Evolutionary conservation across 2,888 invertebrate genomes (phyloP), one percentile per base, ranked within the genome.

Genomic region (Drosophila yooni): DNA sequence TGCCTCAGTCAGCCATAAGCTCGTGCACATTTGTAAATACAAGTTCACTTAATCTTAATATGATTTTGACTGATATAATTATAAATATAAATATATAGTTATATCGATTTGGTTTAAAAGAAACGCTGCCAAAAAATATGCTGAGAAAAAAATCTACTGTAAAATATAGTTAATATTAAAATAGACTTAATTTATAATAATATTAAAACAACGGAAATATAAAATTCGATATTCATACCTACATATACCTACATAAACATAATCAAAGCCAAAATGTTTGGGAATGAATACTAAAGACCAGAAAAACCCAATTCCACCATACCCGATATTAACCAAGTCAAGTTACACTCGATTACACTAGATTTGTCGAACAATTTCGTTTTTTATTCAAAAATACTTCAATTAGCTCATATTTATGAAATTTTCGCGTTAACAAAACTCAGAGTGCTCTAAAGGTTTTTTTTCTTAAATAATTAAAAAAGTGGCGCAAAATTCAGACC

Each of bases 11-110:
- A 56, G n/a, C 36, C 34, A 53, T 36, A 33, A 64, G 52, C 52
- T 31, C 54, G 48, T 25, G 13, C 51, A 62, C 38, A 69, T 56
- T 36, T 71, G 58, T 66, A 79, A 66, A 74, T 78, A 71, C n/a
- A 51, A 15, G 21, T 53, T 43, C n/a, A 15, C 21, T 25, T n/a
- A 31, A 43, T 31, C 8, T 15, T 2, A 27, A 29, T 38, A 10
- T 21, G 31, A 61, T 31, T 43, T 7, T 48, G 25, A 51, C 36
- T 50, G 10, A 29, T 21, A 36, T 15, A 33, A 21, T 33, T 33
- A 27, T 21, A 15, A 18, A 8, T 33, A 21, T 33, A n/a, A 25
- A 8, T 15, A 15, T 8, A 25, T 8, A 25, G 8, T 15, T 51
- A 29, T 11, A 29, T n/a, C 1, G n/a, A 18, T 11, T 13, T n/a